Evolutionary conservation across 2,113 vertebrate genomes (phyloP).

Genomic region (Solea senegalensis): DNA sequence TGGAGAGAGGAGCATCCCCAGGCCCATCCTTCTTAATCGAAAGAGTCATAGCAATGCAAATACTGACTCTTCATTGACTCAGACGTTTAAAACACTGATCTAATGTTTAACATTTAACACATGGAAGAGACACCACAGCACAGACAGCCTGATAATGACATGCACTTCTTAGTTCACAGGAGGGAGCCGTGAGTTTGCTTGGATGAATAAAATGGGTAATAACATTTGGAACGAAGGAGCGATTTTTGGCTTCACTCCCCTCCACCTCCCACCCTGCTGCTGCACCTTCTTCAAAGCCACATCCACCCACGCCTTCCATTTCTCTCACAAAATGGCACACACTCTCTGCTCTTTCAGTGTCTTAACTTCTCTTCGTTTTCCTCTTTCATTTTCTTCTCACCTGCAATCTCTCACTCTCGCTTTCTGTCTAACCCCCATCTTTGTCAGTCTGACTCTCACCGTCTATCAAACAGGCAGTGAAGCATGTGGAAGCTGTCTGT

Average conservation of each 20-base stretch:
- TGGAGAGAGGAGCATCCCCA: slow-evolving; percentile 51
- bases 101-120: slow-evolving; percentile 42
- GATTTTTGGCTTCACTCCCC: slow-evolving; percentile 10
- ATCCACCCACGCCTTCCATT: slow-evolving; percentile 37
- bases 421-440: neutral
- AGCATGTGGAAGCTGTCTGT: slow-evolving; percentile 48
- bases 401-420: neutral
- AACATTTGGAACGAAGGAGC: slow-evolving; percentile 42
- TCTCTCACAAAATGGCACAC: slow-evolving; percentile 22
- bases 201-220: slow-evolving; percentile 62
- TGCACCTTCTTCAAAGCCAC: slow-evolving; percentile 25
- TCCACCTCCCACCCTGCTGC: slow-evolving; percentile 3
- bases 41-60: slow-evolving; percentile 65
- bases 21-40: slow-evolving; percentile 61
- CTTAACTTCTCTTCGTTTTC: neutral
- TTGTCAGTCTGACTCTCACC: slow-evolving; percentile 23
- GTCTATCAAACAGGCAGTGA: slow-evolving; percentile 52
- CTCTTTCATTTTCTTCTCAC: slow-evolving; percentile 31
- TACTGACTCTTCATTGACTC: slow-evolving; percentile 60
- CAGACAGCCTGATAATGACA: slow-evolving; percentile 34
- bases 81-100: slow-evolving; percentile 38
- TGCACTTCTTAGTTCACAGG: slow-evolving; percentile 34
- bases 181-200: slow-evolving; percentile 31
- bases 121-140: slow-evolving; percentile 15
- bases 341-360: slow-evolving; percentile 11